phyloP scores from a whole-genome alignment of 2,113 vertebrate genomes.

The Tenrec ecaudatus region DNA sequence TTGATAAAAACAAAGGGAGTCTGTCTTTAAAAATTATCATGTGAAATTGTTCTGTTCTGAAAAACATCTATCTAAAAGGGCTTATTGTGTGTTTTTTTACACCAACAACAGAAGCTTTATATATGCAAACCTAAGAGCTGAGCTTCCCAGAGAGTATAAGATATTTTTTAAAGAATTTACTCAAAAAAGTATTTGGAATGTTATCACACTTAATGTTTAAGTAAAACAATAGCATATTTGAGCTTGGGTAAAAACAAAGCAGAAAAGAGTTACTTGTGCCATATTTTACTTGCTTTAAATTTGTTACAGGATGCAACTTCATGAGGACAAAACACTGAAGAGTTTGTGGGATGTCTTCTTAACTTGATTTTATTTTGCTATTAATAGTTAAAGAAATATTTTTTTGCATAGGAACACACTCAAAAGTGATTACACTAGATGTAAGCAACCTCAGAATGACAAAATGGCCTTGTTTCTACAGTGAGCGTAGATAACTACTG shows the following conservation, averaged over 20 bases:
- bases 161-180: conserved; percentile 34
- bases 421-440: too few relatives aligned
- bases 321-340: neutral
- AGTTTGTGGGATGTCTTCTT: neutral
- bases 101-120: conserved; percentile 50
- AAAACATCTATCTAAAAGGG: conserved; percentile 54
- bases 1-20: conserved; percentile 69
- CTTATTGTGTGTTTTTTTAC: conserved; percentile 50
- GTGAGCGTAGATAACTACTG: too few relatives aligned
- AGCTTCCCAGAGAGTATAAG: conserved; percentile 20
- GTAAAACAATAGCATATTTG: too few relatives aligned
- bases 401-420: too few relatives aligned
- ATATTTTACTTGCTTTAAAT: conserved; percentile 37
- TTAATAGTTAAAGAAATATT: too few relatives aligned
- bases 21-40: conserved; percentile 63
- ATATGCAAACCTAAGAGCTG: conserved; percentile 43
- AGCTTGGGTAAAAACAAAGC: too few relatives aligned
- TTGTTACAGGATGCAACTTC: conserved; percentile 28
- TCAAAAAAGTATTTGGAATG: neutral
- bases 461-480: too few relatives aligned
- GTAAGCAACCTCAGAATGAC: too few relatives aligned
- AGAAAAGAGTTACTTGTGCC: too few relatives aligned
- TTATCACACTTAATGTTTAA: neutral
- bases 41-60: conserved; percentile 55
- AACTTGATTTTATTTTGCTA: neutral